Conservation (phyloP, 2,113 vertebrate genomes). For the Malaclemys terrapin region DNA sequence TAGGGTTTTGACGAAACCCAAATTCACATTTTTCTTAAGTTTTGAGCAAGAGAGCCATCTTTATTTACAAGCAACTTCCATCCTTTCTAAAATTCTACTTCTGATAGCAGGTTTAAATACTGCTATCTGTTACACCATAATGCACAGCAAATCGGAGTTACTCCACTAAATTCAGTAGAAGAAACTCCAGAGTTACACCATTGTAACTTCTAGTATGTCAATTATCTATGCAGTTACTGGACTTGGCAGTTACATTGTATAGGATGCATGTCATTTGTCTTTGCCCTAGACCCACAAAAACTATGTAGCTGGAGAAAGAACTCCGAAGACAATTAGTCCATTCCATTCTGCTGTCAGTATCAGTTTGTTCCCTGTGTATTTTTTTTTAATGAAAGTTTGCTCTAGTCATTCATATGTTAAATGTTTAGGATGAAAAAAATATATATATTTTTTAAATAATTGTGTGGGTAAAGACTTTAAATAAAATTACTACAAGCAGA, state of each 20-base stretch:
- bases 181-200: neutral
- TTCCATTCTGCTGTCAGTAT: neutral
- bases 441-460: no score
- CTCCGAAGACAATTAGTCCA: accelerated
- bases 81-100: neutral
- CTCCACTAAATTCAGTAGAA: neutral
- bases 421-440: neutral
- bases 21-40: neutral
- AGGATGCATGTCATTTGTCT: neutral
- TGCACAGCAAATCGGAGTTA: neutral
- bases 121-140: no score
- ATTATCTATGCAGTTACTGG: neutral
- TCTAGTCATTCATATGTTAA: neutral
- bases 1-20: neutral
- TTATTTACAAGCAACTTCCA: neutral
- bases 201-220: neutral
- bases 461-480: neutral
- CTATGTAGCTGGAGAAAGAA: neutral
- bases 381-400: neutral
- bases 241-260: neutral
- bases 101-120: neutral
- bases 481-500: neutral
- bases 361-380: neutral
- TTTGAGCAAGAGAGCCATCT: neutral
- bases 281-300: neutral